Base-by-base conservation (phyloP, 2,797 vertebrate genomes). In the Tenualosa thibaudeaui region DNA sequence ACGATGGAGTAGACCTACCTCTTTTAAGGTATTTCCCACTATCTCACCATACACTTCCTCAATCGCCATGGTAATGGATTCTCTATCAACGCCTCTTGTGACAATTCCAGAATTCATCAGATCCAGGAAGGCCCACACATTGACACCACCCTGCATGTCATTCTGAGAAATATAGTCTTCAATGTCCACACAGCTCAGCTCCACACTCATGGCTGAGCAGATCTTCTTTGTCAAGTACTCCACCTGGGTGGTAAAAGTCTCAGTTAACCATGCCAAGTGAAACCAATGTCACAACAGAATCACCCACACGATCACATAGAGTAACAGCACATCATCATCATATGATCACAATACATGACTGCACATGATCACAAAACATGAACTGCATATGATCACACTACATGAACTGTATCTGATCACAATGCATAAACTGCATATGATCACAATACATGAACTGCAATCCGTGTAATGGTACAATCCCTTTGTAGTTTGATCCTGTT, bases 191-290 rank as follows among this genome's bases (percentile, higher is more conserved):
- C 95, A 87, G 95, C 94, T 95, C 95, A 97, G 46, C 95, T 94
- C 90, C 93, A 87, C 93, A 86, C 94, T 95, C 96, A 97, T 96
- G 4, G 95, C 94, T 84, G 95, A 95, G 0, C 94, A 96, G 75
- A 97, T 91, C 83, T 97, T 97, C 90, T 95, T 96, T 85, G 97
- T 94, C 15, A 97, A 91, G 82, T 96, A 97, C 56, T 97, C 96
- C 84, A 96, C 96, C 96, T 97, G 84, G 2, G 43, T 3, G 24
- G 60, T 12, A 84, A 26, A 68, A 13, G 24, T 31, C 62, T 9
- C 12, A 31, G 26, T 15, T 68, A 12, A 71, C 26, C 65, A 71
- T 37, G 13, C n/a, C 1, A 22, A n/a, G 19, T 60, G 6, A 60
- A 22, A 60, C 5, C 3, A 22, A 8, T 31, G 24, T 65, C 50